These are phyloP conservation scores for Rhinatrema bivittatum DNA, from an alignment of 2,797 vertebrate genomes.

Conservation along the genomic window DNA sequence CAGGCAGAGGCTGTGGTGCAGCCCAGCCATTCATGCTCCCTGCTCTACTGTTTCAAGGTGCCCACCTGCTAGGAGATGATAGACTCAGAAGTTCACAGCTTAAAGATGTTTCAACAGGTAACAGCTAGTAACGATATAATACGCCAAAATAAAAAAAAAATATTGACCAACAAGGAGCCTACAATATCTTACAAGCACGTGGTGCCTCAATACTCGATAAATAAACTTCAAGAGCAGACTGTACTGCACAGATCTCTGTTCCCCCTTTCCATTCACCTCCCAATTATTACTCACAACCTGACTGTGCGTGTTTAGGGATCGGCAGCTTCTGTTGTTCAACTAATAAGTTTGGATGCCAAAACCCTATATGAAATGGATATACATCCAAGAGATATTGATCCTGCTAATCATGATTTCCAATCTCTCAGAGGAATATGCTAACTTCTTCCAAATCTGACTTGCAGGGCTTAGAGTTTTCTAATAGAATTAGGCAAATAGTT, in stretches of 20 bases:
- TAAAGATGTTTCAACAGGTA: no score
- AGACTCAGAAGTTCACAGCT: no score
- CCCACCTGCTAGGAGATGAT: no score
- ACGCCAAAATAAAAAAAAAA: conserved; percentile 27
- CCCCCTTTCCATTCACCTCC: conserved; percentile 33
- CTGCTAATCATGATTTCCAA: conserved; percentile 1
- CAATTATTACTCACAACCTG: conserved; percentile 21
- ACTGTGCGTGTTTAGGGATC: conserved; percentile 18
- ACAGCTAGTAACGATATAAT: no score
- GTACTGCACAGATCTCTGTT: conserved; percentile 18
- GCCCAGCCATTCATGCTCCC: no score
- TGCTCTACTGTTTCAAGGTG: no score
- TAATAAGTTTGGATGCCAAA: conserved; percentile 32
- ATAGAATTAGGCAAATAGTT: conserved; percentile 33
- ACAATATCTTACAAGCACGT: conserved; percentile 38
- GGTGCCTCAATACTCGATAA: conserved; percentile 54
- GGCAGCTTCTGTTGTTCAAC: conserved; percentile 32
- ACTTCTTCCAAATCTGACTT: conserved; percentile 28
- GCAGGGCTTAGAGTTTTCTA: conserved; percentile 26
- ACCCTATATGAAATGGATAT: conserved; percentile 24
- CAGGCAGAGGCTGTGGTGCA: no score
- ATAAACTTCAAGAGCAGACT: conserved; percentile 33
- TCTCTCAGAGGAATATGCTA: conserved; percentile 12
- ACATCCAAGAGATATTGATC: conserved; percentile 22
- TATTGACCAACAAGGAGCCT: conserved; percentile 38